Evolutionary conservation across 2,797 vertebrate species (phyloP), one percentile per base, ranked within the genome.

Genomic region (Chelon auratus): DNA sequence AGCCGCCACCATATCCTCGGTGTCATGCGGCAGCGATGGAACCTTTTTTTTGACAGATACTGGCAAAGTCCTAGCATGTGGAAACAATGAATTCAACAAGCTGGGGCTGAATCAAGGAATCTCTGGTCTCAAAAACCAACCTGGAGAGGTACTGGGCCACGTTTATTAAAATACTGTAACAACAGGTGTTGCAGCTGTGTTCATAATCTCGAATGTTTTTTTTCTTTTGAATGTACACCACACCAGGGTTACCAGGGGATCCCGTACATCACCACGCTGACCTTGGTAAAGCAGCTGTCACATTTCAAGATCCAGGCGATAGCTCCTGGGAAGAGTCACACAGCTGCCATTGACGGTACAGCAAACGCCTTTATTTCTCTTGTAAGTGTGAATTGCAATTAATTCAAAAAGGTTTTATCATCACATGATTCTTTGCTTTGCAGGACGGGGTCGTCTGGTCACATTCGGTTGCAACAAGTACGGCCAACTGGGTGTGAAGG

Each of bases 391-490:
- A 50, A 40, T 12, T 1, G 6, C 24, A 30, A 33, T 17, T 1
- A 9, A 59, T 62, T 68, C 12, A 45, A 53, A 62, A 3, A 48
- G 43, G 14, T 1, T 1, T 78, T 0, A 18, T 52, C 45, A 33
- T 33, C 2, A 14, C 20, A 14, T 45, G 18, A 50, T 60, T 43
- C 68, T 14, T 80, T 50, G 5, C 12, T 77, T 60, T 79, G 58
- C 88, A 99, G 98, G 94, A 64, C 95, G 97, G 54, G 97, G 97
- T 39, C 96, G 97, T 20, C 93, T 99, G 74, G 92, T 99, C 85
- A 99, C 97, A 12, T 99, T 99, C 18, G 98, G 98, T 45, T 97
- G 96, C 87, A 99, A 99, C 92, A 99, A 98, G 86, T 99, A 95
- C 0, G 98, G 98, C 11, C 98, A 99, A 90, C 94, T 98, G 63